Evolutionary conservation across 2,888 invertebrate genomes (phyloP).

Genomic region (Plagodis pulveraria): DNA sequence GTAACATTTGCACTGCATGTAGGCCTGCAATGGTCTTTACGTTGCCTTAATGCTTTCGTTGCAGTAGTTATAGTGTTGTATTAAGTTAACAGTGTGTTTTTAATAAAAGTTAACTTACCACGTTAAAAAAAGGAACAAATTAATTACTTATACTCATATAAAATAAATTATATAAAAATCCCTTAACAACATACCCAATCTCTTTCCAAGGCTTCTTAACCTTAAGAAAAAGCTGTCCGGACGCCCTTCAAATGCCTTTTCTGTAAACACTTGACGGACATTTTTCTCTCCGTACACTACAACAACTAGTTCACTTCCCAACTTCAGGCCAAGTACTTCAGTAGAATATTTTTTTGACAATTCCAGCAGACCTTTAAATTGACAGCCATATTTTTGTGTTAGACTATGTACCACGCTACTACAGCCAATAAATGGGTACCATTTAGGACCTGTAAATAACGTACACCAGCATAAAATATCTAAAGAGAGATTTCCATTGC

Average conservation of each 20-base stretch:
- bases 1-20: no score
- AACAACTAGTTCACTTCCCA: conserved; percentile 86
- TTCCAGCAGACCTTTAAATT: conserved; percentile 86
- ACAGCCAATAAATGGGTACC: conserved; percentile 72
- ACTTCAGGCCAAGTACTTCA: conserved; percentile 86
- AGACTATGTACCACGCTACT: conserved; percentile 55
- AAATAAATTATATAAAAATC: no score
- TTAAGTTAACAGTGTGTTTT: no score
- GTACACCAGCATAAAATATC: no score
- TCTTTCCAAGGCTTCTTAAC: conserved; percentile 87
- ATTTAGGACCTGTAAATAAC: conserved; percentile 66
- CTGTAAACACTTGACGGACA: conserved; percentile 85
- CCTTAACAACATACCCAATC: conserved; percentile 79
- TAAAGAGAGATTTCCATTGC: no score
- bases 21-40: no score
- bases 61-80: no score
- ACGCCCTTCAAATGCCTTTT: conserved; percentile 88
- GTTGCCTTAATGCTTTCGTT: no score
- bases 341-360: conserved; percentile 85
- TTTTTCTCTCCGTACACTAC: conserved; percentile 86
- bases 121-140: no score
- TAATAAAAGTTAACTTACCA: no score
- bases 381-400: conserved; percentile 62
- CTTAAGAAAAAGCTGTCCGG: conserved; percentile 89
- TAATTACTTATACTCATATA: no score